These are phyloP conservation scores for Anarrhichthys ocellatus DNA, from an alignment of 2,113 vertebrate genomes.

Conservation along the genomic window DNA sequence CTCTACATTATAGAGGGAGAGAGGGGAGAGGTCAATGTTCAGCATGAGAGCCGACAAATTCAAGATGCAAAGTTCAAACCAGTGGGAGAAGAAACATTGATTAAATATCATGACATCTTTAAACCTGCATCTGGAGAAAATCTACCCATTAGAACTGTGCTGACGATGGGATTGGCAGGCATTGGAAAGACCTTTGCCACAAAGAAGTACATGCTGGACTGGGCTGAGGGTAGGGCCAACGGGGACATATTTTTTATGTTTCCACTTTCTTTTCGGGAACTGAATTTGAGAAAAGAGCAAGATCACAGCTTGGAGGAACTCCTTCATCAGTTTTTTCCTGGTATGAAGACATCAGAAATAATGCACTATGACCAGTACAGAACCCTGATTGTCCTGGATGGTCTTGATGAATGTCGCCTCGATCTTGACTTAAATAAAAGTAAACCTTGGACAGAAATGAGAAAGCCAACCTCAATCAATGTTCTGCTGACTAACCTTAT, in stretches of 20 bases:
- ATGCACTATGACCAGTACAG: conserved; percentile 1
- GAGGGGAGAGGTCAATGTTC: conserved; percentile 14
- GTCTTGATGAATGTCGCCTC: conserved; percentile 52
- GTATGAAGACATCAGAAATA: conserved; percentile 66
- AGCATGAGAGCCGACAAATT: background rate
- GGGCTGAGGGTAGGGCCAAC: conserved; percentile 35
- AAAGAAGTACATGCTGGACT: conserved; percentile 68
- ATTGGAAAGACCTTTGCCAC: conserved; percentile 61
- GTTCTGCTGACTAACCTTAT: conserved; percentile 58
- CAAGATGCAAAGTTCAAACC: conserved; percentile 28
- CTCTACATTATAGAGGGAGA: conserved; percentile 57
- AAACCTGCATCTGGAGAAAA: background rate
- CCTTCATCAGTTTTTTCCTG: conserved; percentile 27
- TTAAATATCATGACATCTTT: conserved; percentile 61
- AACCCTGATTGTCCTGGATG: conserved; percentile 59
- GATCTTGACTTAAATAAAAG: conserved; percentile 20
- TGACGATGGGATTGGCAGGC: conserved; percentile 64
- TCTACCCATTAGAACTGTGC: conserved; percentile 15
- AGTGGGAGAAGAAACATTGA: conserved; percentile 33
- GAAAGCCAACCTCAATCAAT: fast-evolving
- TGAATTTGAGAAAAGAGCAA: conserved; percentile 47
- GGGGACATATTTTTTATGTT: conserved; percentile 15
- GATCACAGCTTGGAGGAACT: background rate
- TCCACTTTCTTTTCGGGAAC: conserved; percentile 54
- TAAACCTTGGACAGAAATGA: fast-evolving